Evolutionary conservation across 2,888 invertebrate genomes (phyloP).

Genomic region (Polydrusus tereticollis): DNA sequence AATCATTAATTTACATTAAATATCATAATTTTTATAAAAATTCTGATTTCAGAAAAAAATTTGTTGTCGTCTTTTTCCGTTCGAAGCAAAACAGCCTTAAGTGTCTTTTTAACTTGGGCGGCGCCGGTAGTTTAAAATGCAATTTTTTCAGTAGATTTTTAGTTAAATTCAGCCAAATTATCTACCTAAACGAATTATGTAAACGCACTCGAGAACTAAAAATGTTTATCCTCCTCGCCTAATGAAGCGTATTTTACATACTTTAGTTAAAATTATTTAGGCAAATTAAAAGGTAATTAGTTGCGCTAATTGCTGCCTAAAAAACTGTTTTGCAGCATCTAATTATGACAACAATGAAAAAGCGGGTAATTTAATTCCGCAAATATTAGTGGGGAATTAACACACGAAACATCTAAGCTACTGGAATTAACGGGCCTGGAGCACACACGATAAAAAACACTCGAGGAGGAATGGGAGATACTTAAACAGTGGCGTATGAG

Average conservation of each 20-base stretch:
- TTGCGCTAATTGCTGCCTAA: conserved; percentile 23
- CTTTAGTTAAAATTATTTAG: conserved; percentile 16
- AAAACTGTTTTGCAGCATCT: conserved; percentile 19
- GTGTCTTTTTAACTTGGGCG: background rate
- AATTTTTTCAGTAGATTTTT: background rate
- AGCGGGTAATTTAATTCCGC: conserved; percentile 16
- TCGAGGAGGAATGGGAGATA: background rate
- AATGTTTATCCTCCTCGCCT: too few species aligned
- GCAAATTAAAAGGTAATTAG: conserved; percentile 14
- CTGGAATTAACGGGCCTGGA: conserved; percentile 26
- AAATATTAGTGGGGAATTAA: conserved; percentile 24
- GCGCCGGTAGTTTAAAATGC: background rate
- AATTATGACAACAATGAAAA: conserved; percentile 29
- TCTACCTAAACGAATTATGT: too few species aligned
- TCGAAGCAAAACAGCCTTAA: background rate
- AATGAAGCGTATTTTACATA: conserved; percentile 12
- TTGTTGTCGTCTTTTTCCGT: too few species aligned
- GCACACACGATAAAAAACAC: conserved; percentile 30
- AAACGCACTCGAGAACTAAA: background rate
- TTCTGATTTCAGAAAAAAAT: too few species aligned
- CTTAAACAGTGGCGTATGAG: conserved; percentile 8
- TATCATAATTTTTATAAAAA: too few species aligned
- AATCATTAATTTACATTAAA: too few species aligned
- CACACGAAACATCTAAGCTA: conserved; percentile 30
- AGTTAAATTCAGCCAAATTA: background rate